These are phyloP conservation scores for Globodera ellingtonae DNA, from an alignment of 1,140 invertebrate species.

Conservation along the genomic window DNA sequence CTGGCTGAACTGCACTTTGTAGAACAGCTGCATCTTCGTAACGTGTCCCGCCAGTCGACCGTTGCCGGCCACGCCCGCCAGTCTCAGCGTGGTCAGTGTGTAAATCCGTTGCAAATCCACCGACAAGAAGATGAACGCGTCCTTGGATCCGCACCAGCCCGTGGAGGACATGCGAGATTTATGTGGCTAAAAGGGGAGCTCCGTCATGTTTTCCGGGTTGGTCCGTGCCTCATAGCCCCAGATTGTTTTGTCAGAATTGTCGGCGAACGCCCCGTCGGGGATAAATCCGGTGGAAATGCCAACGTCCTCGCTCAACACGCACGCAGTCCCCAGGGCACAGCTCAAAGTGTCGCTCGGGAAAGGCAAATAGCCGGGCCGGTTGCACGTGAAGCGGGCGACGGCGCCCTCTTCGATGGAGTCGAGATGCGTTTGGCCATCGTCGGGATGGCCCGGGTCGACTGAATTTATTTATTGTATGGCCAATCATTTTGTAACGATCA, in stretches of 20 bases:
- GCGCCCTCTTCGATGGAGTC: constrained; percentile 88
- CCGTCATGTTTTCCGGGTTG: background rate
- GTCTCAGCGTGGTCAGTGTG: constrained; percentile 75
- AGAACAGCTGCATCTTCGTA: constrained; percentile 93
- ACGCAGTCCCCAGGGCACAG: constrained; percentile 87
- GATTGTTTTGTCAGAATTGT: constrained; percentile 78
- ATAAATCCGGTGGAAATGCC: constrained; percentile 87
- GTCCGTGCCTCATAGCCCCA: constrained; percentile 19
- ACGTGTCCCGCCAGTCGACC: constrained; percentile 63
- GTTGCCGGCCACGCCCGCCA: constrained; percentile 61
- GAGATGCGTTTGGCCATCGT: constrained; percentile 84
- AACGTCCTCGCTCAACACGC: constrained; percentile 85
- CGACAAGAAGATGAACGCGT: constrained; percentile 86
- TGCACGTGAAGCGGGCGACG: constrained; percentile 85
- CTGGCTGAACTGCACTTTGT: constrained; percentile 87
- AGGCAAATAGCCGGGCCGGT: constrained; percentile 85
- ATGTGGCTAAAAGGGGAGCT: constrained; percentile 50
- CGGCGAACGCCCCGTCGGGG: constrained; percentile 91
- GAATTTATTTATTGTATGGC: constrained; percentile 70
- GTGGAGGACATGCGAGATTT: constrained; percentile 60
- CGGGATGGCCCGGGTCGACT: constrained; percentile 85
- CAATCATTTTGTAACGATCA: background rate
- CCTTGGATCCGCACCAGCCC: constrained; percentile 75
- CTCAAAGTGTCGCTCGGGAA: constrained; percentile 86
- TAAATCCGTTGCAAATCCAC: constrained; percentile 88